phyloP scores from a whole-genome alignment of 2,888 invertebrate species.

The Nephrotoma guestfalica region DNA sequence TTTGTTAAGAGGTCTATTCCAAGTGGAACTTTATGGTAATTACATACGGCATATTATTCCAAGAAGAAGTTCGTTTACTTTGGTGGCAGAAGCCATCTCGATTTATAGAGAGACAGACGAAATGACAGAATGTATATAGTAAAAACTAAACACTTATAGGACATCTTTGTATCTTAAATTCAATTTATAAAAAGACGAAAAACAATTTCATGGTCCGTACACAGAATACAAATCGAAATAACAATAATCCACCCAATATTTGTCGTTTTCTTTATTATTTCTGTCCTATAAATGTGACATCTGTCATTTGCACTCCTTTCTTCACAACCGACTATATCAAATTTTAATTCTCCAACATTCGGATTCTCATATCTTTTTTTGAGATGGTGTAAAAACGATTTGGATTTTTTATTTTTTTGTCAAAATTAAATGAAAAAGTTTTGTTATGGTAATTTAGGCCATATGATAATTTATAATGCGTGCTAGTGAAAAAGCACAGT shows the following conservation, averaged over 20 bases:
- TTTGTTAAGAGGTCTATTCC: no score
- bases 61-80: no score
- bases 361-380: background rate
- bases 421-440: background rate
- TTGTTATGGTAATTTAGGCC: background rate
- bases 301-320: background rate
- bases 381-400: background rate
- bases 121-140: no score
- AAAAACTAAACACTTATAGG: no score
- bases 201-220: background rate
- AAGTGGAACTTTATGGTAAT: no score
- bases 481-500: background rate
- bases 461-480: background rate
- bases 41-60: no score
- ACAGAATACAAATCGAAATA: background rate
- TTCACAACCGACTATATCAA: background rate
- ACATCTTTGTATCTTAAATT: no score
- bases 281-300: background rate
- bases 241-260: background rate
- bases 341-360: background rate
- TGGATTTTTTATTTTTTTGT: background rate
- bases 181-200: no score
- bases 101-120: no score
- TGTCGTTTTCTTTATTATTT: background rate
- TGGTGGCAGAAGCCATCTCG: no score